A percentile compares a stretch with the other conserved stretches of the same genome.
phyloP scores from a whole-genome alignment of 2,113 vertebrate genomes.

The Cygnus atratus region DNA sequence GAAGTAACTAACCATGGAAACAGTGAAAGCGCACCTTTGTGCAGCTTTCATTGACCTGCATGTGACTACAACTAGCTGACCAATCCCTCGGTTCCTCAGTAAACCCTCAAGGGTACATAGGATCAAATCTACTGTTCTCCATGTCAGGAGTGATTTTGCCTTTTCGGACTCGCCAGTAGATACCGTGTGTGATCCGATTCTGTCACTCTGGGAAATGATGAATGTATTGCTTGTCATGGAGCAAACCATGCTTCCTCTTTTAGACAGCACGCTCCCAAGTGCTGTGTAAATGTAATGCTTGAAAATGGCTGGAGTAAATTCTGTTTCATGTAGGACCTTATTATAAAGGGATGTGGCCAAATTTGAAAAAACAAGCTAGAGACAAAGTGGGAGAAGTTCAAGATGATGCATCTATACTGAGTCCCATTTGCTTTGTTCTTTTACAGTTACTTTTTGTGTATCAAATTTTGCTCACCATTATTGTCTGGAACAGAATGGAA shows the following conservation, averaged over 20 bases:
- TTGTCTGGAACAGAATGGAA: constrained; percentile 53
- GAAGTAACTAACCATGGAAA: not conserved
- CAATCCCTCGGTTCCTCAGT: not conserved
- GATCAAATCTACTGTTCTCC: not conserved
- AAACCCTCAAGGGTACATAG: not conserved
- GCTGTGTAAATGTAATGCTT: constrained; percentile 27
- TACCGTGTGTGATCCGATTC: fast-evolving
- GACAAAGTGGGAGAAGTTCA: not conserved
- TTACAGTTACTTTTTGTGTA: not conserved
- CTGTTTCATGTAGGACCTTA: not conserved
- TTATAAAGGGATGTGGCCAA: not conserved
- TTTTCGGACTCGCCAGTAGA: not conserved
- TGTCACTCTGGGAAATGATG: not conserved
- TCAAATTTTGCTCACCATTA: not conserved
- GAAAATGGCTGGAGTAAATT: constrained; percentile 38
- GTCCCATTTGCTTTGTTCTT: constrained; percentile 2
- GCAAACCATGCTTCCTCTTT: not conserved
- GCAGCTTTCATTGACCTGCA: fast-evolving
- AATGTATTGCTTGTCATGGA: not conserved
- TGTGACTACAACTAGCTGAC: not conserved
- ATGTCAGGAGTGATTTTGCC: not conserved
- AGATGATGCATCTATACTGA: not conserved
- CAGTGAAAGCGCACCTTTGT: fast-evolving
- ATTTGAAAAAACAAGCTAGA: not conserved
- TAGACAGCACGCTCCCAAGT: not conserved